Conservation (phyloP, 2,888 invertebrate species). For the Ophioninae sp. region DNA sequence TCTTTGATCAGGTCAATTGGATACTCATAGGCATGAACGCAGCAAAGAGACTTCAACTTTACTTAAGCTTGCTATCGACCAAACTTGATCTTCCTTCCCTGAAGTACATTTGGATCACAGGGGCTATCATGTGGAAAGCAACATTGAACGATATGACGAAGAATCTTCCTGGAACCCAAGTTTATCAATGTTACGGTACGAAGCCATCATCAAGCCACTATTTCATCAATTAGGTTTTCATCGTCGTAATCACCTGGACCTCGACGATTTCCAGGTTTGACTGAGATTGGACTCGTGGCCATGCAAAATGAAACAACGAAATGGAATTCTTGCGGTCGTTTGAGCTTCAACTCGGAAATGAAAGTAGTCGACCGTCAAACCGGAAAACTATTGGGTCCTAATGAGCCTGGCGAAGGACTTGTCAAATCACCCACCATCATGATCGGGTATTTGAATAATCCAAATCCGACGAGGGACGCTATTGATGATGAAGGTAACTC, state of each 20-base stretch:
- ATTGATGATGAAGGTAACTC: constrained; percentile 67
- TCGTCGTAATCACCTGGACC: background rate
- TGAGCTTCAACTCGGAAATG: constrained; percentile 55
- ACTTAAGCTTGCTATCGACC: constrained; percentile 9
- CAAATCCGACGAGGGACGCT: constrained; percentile 61
- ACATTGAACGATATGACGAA: constrained; percentile 49
- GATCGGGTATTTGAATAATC: constrained; percentile 65
- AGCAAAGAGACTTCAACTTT: constrained; percentile 59
- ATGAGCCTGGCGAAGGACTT: constrained; percentile 65
- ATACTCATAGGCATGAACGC: constrained; percentile 61
- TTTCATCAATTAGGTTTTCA: background rate
- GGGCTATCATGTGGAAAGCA: constrained; percentile 57
- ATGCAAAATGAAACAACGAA: constrained; percentile 34
- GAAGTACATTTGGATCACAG: constrained; percentile 44
- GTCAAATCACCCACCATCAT: constrained; percentile 61
- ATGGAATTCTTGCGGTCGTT: constrained; percentile 65
- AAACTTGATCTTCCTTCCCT: constrained; percentile 66
- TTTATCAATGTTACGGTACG: constrained; percentile 15
- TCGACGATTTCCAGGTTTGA: constrained; percentile 33
- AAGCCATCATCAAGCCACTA: background rate
- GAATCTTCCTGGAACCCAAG: constrained; percentile 2
- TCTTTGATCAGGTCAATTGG: constrained; percentile 63
- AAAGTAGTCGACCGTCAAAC: constrained; percentile 65
- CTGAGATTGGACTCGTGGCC: constrained; percentile 44
- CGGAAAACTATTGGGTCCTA: constrained; percentile 61